Evolutionary conservation across 2,113 vertebrate genomes (phyloP).

Genomic region (Triplophysa rosa): DNA sequence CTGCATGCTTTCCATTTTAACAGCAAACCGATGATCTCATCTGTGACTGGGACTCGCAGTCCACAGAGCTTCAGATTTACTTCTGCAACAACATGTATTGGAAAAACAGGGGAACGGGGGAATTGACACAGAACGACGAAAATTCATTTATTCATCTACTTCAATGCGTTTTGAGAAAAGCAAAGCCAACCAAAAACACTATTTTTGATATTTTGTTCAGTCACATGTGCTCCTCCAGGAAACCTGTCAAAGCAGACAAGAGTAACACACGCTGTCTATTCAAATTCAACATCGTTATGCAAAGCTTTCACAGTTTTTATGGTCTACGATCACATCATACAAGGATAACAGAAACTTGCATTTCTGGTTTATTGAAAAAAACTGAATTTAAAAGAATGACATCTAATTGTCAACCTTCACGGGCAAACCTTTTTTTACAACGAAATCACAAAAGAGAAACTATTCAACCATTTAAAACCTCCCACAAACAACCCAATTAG

Average conservation of each 20-base stretch:
- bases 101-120: neutral
- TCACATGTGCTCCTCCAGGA: neutral
- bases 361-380: neutral
- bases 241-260: neutral
- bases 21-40: neutral
- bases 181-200: neutral
- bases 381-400: neutral
- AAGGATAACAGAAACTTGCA: neutral
- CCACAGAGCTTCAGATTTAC: neutral
- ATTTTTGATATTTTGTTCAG: neutral
- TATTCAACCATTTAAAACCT: no score
- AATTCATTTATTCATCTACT: neutral
- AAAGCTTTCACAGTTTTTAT: neutral
- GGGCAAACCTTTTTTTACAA: neutral
- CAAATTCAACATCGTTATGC: neutral
- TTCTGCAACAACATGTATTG: neutral
- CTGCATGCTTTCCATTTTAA: neutral
- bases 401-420: neutral
- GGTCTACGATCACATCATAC: neutral
- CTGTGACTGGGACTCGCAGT: neutral
- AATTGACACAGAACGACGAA: neutral
- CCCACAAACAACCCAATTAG: no score
- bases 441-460: no score
- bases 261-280: neutral
- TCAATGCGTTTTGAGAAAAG: neutral